These are phyloP conservation scores for Nerophis lumbriciformis DNA, from an alignment of 2,113 vertebrate species.

Conservation along the genomic window DNA sequence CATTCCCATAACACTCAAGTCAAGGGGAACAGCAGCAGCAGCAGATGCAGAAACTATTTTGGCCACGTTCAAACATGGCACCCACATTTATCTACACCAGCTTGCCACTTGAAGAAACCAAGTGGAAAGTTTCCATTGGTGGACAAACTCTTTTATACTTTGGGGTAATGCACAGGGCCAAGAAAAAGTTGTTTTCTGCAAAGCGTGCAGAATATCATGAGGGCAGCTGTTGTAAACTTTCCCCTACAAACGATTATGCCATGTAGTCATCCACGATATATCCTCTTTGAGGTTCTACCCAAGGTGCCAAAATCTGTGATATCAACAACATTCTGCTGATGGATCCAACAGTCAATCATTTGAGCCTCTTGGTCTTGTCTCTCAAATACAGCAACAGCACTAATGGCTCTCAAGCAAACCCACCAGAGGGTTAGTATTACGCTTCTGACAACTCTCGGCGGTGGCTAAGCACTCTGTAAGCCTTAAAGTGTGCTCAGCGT, in stretches of 20 bases:
- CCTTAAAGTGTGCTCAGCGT: constrained; percentile 1
- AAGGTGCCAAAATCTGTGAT: neutral
- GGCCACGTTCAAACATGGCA: constrained; percentile 59
- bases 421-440: constrained; percentile 37
- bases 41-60: constrained; percentile 75
- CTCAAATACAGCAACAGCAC: constrained; percentile 30
- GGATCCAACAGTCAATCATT: constrained; percentile 19
- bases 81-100: constrained; percentile 30
- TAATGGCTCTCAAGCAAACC: constrained; percentile 26
- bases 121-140: constrained; percentile 38
- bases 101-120: constrained; percentile 3
- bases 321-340: neutral
- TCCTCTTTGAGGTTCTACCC: neutral
- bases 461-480: constrained; percentile 17
- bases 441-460: constrained; percentile 30
- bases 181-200: constrained; percentile 2
- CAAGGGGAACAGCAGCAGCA: constrained; percentile 31
- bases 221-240: neutral
- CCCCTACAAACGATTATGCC: neutral
- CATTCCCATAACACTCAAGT: constrained; percentile 23
- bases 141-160: constrained; percentile 2
- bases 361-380: constrained; percentile 25
- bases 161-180: neutral
- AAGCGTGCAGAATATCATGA: constrained; percentile 4
- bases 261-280: neutral